Evolutionary conservation across 1,140 invertebrate species (phyloP).

Genomic region (Tetramorium parvispinum): DNA sequence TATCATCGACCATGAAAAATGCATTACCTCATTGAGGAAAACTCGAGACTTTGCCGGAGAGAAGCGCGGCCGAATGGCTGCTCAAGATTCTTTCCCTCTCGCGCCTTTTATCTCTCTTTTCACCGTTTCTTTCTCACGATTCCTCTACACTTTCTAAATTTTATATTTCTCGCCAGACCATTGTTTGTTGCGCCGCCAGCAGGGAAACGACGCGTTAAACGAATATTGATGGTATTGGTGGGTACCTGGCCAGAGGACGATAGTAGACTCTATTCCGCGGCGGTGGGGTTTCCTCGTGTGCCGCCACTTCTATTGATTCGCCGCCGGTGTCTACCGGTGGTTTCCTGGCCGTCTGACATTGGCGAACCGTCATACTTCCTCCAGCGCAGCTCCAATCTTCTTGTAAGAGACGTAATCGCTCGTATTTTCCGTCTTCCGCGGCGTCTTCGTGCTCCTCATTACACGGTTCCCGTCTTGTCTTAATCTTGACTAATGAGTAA

Average conservation of each 20-base stretch:
- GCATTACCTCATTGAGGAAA: slow-evolving; percentile 6
- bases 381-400: slow-evolving; percentile 24
- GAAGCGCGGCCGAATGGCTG: neutral
- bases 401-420: slow-evolving; percentile 50
- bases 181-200: slow-evolving; percentile 73
- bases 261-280: slow-evolving; percentile 79
- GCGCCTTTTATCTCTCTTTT: neutral
- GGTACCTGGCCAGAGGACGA: slow-evolving; percentile 74
- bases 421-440: slow-evolving; percentile 35
- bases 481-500: slow-evolving; percentile 64
- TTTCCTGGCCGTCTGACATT: slow-evolving; percentile 68
- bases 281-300: slow-evolving; percentile 69
- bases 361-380: slow-evolving; percentile 66
- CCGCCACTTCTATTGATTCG: slow-evolving; percentile 69
- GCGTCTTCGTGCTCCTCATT: slow-evolving; percentile 53
- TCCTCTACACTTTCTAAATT: slow-evolving; percentile 69
- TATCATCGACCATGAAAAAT: slow-evolving; percentile 48
- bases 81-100: slow-evolving; percentile 1
- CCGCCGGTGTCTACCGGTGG: slow-evolving; percentile 58
- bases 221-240: slow-evolving; percentile 77
- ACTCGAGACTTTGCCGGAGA: slow-evolving; percentile 1
- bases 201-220: slow-evolving; percentile 77
- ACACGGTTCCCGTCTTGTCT: slow-evolving; percentile 44
- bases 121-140: neutral
- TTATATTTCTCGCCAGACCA: slow-evolving; percentile 70